A percentile compares a stretch with the other conserved stretches of the same genome.
Evolutionary conservation across 2,888 invertebrate genomes (phyloP).

Genomic region (Altica lythri): DNA sequence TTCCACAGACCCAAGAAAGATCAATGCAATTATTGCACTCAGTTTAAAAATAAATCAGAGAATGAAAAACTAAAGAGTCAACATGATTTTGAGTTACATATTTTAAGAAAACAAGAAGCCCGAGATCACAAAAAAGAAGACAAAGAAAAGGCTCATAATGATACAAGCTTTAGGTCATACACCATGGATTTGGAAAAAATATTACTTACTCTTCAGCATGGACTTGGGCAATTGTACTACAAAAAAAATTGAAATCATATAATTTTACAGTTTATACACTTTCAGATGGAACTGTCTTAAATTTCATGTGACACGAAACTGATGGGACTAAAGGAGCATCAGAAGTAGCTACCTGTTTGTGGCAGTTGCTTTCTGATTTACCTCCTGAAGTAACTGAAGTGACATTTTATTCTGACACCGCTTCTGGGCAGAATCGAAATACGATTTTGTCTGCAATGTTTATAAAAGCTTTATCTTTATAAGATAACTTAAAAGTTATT

Average conservation of each 20-base stretch:
- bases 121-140: background rate
- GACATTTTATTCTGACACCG: slow-evolving; percentile 4
- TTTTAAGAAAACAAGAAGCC: background rate
- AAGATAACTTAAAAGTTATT: background rate
- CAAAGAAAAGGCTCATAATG: slow-evolving; percentile 1
- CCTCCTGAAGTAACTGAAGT: slow-evolving; percentile 4
- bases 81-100: background rate
- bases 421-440: slow-evolving; percentile 2
- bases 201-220: background rate
- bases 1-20: slow-evolving; percentile 15
- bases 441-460: slow-evolving; percentile 1
- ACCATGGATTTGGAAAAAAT: slow-evolving; percentile 4
- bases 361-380: background rate
- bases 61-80: background rate
- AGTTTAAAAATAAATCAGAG: slow-evolving; percentile 9
- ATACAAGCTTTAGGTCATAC: slow-evolving; percentile 1
- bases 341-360: slow-evolving; percentile 6
- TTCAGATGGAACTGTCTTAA: background rate
- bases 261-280: background rate
- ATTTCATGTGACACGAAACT: background rate
- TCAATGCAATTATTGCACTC: slow-evolving; percentile 20
- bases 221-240: slow-evolving; percentile 2
- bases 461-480: slow-evolving; percentile 1
- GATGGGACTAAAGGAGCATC: slow-evolving; percentile 4
- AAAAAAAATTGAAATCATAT: slow-evolving; percentile 5